A percentile compares a stretch with the other conserved stretches of the same genome.
These are phyloP conservation scores for Zoroaster sp. DNA, from an alignment of 53 echinoderm and acorn worm genomes.

Conservation along the genomic window DNA sequence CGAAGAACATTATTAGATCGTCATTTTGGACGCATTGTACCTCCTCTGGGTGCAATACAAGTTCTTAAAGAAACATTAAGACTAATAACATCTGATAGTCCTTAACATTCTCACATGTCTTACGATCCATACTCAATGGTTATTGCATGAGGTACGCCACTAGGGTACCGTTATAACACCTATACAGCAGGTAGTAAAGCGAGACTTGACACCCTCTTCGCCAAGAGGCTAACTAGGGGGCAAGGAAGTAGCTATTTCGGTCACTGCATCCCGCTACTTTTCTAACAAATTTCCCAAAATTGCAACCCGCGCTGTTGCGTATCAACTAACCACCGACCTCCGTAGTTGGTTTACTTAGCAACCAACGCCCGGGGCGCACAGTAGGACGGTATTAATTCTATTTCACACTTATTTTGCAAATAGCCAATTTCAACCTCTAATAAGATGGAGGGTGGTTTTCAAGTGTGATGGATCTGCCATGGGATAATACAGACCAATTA, in stretches of 20 bases:
- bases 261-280: constrained; percentile 4
- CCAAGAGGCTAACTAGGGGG: not conserved
- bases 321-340: constrained; percentile 20
- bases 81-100: not conserved
- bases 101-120: not conserved
- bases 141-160: not conserved
- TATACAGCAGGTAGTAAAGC: not conserved
- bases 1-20: too few relatives aligned
- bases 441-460: not conserved
- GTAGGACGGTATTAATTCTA: not conserved
- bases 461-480: too few relatives aligned
- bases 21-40: too few relatives aligned
- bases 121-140: not conserved
- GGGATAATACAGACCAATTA: too few relatives aligned
- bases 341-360: not conserved
- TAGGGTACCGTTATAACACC: too few relatives aligned
- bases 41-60: not conserved
- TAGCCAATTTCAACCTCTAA: not conserved
- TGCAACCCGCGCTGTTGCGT: not conserved
- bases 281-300: not conserved
- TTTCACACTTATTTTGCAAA: not conserved
- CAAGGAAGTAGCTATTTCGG: constrained; percentile 4
- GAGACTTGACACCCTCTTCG: not conserved
- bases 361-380: not conserved
- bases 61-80: not conserved